phyloP scores from a whole-genome alignment of 37 sponge, comb jelly and placozoan species.

The Eunapius fragilis region DNA sequence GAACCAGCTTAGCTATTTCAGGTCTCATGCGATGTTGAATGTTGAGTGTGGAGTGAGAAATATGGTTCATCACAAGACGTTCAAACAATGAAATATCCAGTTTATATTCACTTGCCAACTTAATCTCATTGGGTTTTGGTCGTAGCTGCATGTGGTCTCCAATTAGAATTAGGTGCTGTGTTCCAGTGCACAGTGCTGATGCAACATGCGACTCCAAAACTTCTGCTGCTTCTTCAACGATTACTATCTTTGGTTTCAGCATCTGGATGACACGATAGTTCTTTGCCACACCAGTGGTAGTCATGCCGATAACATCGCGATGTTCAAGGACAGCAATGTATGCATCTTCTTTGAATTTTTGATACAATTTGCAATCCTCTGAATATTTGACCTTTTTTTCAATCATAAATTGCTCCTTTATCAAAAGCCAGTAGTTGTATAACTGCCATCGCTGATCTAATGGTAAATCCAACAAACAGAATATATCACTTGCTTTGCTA shows the following conservation, averaged over 20 bases:
- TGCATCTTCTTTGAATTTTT: constrained; percentile 15
- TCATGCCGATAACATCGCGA: constrained; percentile 84
- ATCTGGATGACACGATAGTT: constrained; percentile 75
- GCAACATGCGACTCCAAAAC: constrained; percentile 91
- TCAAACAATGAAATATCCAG: constrained; percentile 92
- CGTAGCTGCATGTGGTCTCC: constrained; percentile 97
- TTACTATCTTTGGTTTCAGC: constrained; percentile 81
- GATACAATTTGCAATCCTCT: constrained; percentile 6
- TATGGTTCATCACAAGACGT: constrained; percentile 60
- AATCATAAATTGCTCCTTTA: background rate
- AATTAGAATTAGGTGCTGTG: constrained; percentile 92
- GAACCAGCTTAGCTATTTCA: constrained; percentile 62
- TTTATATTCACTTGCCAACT: constrained; percentile 75
- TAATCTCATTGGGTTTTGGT: constrained; percentile 82
- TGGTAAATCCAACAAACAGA: too few species aligned
- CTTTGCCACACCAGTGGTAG: constrained; percentile 93
- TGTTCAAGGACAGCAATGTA: constrained; percentile 44
- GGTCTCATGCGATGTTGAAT: constrained; percentile 96
- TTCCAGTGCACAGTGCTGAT: constrained; percentile 66
- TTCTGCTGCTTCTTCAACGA: constrained; percentile 97
- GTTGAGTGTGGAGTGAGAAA: constrained; percentile 74
- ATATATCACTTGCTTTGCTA: too few species aligned
- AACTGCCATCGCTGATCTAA: constrained; percentile 33
- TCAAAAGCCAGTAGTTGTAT: constrained; percentile 70
- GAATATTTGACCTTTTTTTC: background rate